These are phyloP conservation scores for Poeciliopsis retropinna DNA, from an alignment of 2,113 vertebrate genomes.

Conservation along the genomic window DNA sequence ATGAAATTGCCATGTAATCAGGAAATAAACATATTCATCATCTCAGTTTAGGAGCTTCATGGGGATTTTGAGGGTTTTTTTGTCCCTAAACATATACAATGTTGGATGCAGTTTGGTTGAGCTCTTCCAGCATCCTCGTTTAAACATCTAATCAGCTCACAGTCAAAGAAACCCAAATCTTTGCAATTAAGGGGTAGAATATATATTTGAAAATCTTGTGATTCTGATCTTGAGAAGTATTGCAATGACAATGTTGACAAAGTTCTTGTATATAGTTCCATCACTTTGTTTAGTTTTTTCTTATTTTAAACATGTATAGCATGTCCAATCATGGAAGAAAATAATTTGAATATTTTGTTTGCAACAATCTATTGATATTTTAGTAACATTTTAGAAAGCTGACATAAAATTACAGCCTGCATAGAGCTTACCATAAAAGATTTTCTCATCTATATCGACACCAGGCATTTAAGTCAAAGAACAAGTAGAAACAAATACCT, in stretches of 20 bases:
- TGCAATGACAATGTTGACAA: too few relatives aligned
- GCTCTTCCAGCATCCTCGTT: conserved; percentile 26
- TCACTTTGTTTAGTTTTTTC: too few relatives aligned
- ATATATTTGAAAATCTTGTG: too few relatives aligned
- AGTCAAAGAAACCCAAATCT: background rate
- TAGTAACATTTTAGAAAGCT: background rate
- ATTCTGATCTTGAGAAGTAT: too few relatives aligned
- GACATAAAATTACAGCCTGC: background rate
- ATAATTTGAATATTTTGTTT: conserved; percentile 14
- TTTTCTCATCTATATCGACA: background rate
- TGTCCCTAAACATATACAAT: conserved; percentile 6
- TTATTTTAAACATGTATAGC: conserved; percentile 20
- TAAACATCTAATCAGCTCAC: conserved; percentile 27
- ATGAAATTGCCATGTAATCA: conserved; percentile 45
- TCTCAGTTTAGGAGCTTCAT: conserved; percentile 30
- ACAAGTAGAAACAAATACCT: background rate
- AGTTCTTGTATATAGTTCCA: too few relatives aligned
- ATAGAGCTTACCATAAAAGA: background rate
- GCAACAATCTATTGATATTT: conserved; percentile 7
- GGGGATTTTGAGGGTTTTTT: conserved; percentile 26
- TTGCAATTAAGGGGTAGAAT: background rate
- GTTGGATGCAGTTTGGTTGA: conserved; percentile 33
- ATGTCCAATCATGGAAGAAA: background rate
- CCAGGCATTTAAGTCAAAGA: background rate
- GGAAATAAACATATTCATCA: conserved; percentile 59